phyloP scores from a whole-genome alignment of 1,140 invertebrate genomes.

The Cryptotermes secundus region DNA sequence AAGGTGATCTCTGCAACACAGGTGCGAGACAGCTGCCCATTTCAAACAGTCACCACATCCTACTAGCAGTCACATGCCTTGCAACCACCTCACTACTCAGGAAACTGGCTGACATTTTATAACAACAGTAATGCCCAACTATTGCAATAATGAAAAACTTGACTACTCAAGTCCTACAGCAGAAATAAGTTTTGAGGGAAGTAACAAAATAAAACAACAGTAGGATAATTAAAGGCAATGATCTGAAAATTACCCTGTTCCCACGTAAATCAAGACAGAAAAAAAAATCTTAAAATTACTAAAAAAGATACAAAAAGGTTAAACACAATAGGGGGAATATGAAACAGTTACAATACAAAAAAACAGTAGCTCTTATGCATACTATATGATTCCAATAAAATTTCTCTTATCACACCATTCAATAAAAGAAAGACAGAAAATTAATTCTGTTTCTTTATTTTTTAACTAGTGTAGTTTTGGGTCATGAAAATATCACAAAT shows the following conservation, averaged over 20 bases:
- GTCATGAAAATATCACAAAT: slow-evolving; percentile 6
- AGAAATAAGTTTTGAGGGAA: neutral
- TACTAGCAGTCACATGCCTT: neutral
- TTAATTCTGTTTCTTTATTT: neutral
- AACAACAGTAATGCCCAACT: slow-evolving; percentile 18
- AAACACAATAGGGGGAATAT: neutral
- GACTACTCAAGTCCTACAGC: neutral
- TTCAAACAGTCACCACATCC: neutral
- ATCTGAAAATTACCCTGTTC: neutral
- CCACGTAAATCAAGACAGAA: neutral
- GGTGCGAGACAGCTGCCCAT: slow-evolving; percentile 35
- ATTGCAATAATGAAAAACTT: neutral
- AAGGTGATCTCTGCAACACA: slow-evolving; percentile 69
- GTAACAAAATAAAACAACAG: neutral
- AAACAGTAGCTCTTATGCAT: slow-evolving; percentile 23
- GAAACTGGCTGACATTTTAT: slow-evolving; percentile 22
- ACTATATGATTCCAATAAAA: neutral
- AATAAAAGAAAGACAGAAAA: slow-evolving; percentile 1
- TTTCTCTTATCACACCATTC: neutral
- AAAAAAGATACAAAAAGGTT: slow-evolving; percentile 9
- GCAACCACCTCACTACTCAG: neutral
- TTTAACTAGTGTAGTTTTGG: neutral
- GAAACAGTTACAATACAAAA: slow-evolving; percentile 2
- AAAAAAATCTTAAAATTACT: slow-evolving; percentile 3
- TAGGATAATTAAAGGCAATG: neutral